A percentile compares a stretch with the other conserved stretches of the same genome.
Conservation (phyloP, 2,888 invertebrate species). For the Torymus auratus region DNA sequence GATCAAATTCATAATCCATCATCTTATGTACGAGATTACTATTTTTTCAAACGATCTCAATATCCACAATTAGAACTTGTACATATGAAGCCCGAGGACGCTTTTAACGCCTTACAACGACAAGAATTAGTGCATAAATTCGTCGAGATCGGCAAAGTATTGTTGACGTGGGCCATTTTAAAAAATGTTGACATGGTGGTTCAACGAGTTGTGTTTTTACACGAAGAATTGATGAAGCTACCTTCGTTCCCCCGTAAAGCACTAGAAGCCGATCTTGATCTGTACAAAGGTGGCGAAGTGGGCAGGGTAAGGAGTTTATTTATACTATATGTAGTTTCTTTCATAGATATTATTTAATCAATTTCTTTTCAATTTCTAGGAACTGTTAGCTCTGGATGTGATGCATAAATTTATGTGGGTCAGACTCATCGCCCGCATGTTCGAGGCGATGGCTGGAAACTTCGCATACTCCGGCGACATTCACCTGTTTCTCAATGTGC, state of each 20-base stretch:
- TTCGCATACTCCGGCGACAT: constrained; percentile 98
- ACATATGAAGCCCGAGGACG: constrained; percentile 94
- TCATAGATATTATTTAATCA: not conserved
- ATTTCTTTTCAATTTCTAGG: constrained; percentile 76
- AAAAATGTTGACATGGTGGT: constrained; percentile 97
- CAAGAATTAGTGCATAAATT: constrained; percentile 96
- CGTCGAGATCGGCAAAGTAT: constrained; percentile 97
- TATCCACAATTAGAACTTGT: constrained; percentile 97
- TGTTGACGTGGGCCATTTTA: constrained; percentile 93
- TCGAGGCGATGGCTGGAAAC: constrained; percentile 98
- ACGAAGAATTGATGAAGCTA: constrained; percentile 98
- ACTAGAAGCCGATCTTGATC: constrained; percentile 95
- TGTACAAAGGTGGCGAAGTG: constrained; percentile 92
- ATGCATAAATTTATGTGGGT: constrained; percentile 99
- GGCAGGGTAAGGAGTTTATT: constrained; percentile 82
- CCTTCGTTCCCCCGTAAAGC: constrained; percentile 99
- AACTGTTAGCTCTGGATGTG: constrained; percentile 94
- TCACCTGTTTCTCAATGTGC: constrained; percentile 96
- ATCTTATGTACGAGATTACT: constrained; percentile 95
- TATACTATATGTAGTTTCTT: not conserved
- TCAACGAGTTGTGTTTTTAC: constrained; percentile 97
- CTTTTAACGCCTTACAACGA: constrained; percentile 91
- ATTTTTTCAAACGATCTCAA: constrained; percentile 91
- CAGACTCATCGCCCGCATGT: constrained; percentile 95
- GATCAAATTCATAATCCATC: constrained; percentile 97